Evolutionary conservation across 2,888 invertebrate species (phyloP).

Genomic region (Macrophya alboannulata): DNA sequence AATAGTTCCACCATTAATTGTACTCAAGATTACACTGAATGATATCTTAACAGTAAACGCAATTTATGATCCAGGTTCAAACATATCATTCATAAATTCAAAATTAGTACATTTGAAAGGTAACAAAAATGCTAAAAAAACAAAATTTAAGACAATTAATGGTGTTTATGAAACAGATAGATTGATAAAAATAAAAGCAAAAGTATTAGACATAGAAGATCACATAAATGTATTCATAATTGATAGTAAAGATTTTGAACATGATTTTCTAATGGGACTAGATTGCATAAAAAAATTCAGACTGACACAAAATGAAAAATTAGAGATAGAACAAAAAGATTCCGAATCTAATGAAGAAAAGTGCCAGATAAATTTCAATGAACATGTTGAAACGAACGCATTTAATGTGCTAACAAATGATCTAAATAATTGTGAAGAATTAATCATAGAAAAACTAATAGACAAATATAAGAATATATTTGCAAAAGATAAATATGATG

Average conservation of each 20-base stretch:
- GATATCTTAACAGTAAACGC: conserved; percentile 57
- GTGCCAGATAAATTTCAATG: conserved; percentile 52
- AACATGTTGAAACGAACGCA: conserved; percentile 45
- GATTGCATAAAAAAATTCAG: conserved; percentile 63
- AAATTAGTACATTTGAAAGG: conserved; percentile 62
- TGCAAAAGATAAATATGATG: conserved; percentile 66
- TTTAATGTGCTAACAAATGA: conserved; percentile 59
- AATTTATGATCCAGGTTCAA: conserved; percentile 64
- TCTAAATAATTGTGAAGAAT: conserved; percentile 58
- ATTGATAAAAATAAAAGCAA: conserved; percentile 60
- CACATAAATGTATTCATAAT: conserved; percentile 59
- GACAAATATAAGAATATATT: conserved; percentile 63
- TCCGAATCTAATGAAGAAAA: conserved; percentile 52
- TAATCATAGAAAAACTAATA: conserved; percentile 60
- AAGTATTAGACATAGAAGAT: conserved; percentile 60
- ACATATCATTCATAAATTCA: conserved; percentile 63
- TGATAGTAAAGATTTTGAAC: conserved; percentile 57
- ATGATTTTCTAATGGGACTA: conserved; percentile 63
- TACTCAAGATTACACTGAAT: conserved; percentile 60
- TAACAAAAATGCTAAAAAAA: conserved; percentile 52
- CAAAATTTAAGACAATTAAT: conserved; percentile 62
- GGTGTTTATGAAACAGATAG: conserved; percentile 61
- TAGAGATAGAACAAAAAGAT: conserved; percentile 62
- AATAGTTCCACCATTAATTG: conserved; percentile 64
- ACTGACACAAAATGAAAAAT: conserved; percentile 61